Evolutionary conservation across 2,797 vertebrate genomes (phyloP).

Genomic region (Melopsittacus undulatus): DNA sequence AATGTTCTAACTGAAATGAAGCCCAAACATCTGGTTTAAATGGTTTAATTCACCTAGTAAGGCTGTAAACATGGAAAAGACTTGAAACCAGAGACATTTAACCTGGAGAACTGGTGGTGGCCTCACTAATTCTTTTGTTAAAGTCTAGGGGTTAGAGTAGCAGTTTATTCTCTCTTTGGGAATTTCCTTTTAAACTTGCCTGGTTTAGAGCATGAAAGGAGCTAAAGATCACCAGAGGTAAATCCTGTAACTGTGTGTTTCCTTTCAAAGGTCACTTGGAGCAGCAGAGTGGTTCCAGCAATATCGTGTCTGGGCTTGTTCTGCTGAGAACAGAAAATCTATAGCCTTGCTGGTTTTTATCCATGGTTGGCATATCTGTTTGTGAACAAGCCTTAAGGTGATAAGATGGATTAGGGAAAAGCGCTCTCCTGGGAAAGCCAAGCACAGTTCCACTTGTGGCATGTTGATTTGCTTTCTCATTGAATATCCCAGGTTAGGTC

Average conservation of each 20-base stretch:
- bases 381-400: background rate
- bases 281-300: background rate
- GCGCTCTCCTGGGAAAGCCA: background rate
- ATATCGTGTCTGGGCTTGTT: background rate
- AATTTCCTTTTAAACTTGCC: background rate
- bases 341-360: background rate
- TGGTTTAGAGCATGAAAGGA: background rate
- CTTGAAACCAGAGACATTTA: background rate
- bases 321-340: background rate
- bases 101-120: background rate
- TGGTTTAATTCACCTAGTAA: background rate
- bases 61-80: background rate
- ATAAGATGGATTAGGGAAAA: background rate
- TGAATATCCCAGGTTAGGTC: background rate
- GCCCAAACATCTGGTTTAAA: background rate
- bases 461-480: rapidly evolving
- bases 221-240: background rate
- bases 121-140: background rate
- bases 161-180: background rate
- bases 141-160: rapidly evolving
- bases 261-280: background rate
- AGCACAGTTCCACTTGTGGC: background rate
- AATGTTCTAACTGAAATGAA: background rate
- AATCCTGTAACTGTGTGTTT: background rate
- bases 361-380: rapidly evolving